Conservation (phyloP, 2,113 vertebrate species). For the Prunella fulvescens region DNA sequence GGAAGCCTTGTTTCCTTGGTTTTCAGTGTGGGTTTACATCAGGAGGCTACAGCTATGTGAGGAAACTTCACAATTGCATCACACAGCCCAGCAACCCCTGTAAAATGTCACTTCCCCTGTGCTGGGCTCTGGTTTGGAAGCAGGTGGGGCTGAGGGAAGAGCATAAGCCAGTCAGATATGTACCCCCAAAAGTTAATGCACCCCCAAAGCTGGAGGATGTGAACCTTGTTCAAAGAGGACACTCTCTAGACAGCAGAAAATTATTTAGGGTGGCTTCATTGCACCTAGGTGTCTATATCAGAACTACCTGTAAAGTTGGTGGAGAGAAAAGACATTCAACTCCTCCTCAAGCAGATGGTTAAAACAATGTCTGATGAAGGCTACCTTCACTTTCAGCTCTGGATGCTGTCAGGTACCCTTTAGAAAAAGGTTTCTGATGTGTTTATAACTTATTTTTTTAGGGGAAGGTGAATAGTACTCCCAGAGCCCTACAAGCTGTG, state of each 20-base stretch:
- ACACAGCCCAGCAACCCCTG: neutral
- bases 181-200: too few relatives aligned
- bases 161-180: neutral
- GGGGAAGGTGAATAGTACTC: neutral
- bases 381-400: neutral
- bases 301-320: neutral
- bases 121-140: neutral
- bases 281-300: neutral
- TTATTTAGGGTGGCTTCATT: neutral
- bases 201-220: neutral
- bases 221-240: neutral
- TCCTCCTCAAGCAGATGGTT: neutral
- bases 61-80: neutral
- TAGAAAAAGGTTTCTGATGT: neutral
- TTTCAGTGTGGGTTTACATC: neutral
- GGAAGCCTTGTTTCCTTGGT: neutral
- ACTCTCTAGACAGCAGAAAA: neutral
- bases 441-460: neutral
- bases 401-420: neutral
- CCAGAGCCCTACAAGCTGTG: neutral
- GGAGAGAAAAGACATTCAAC: neutral
- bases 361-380: neutral
- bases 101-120: neutral
- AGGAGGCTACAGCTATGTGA: neutral
- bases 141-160: neutral